A percentile compares a stretch with the other conserved stretches of the same genome.
phyloP scores from a whole-genome alignment of 2,797 vertebrate species.

The Paguma larvata region DNA sequence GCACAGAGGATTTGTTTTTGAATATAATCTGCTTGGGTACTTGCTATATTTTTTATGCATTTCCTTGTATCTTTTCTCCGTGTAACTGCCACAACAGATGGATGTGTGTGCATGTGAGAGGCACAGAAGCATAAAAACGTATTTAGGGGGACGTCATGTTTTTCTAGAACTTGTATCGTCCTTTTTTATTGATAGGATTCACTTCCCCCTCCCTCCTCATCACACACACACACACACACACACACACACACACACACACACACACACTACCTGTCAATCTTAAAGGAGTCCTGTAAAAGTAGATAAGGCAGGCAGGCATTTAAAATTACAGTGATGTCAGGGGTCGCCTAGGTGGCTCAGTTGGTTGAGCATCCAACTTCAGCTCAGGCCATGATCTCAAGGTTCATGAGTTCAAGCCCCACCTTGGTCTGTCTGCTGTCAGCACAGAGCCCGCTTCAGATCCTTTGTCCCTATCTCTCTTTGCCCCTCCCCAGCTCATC shows the following conservation, averaged over 20 bases:
- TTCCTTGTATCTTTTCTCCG: conserved; percentile 5
- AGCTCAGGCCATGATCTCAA: no score
- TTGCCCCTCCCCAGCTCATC: no score
- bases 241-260: not conserved
- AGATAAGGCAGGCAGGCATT: not conserved
- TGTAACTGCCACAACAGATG: not conserved
- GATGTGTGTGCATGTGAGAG: not conserved
- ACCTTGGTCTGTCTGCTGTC: no score
- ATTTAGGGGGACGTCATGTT: not conserved
- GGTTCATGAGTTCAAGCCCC: no score
- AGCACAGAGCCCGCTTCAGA: no score
- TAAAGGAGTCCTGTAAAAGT: not conserved
- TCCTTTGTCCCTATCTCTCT: no score
- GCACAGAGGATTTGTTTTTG: not conserved
- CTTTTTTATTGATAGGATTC: not conserved
- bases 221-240: no score
- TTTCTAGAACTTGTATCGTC: not conserved
- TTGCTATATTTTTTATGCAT: not conserved
- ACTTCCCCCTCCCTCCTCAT: not conserved
- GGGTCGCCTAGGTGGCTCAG: no score
- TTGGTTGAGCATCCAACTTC: no score
- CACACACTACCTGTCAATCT: not conserved
- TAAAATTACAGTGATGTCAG: not conserved
- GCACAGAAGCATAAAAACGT: not conserved
- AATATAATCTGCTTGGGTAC: not conserved